Percentiles rank a stretch among this genome's conserved stretches.
phyloP scores from a whole-genome alignment of 2,797 vertebrate genomes.

The Cyclura pinguis region DNA sequence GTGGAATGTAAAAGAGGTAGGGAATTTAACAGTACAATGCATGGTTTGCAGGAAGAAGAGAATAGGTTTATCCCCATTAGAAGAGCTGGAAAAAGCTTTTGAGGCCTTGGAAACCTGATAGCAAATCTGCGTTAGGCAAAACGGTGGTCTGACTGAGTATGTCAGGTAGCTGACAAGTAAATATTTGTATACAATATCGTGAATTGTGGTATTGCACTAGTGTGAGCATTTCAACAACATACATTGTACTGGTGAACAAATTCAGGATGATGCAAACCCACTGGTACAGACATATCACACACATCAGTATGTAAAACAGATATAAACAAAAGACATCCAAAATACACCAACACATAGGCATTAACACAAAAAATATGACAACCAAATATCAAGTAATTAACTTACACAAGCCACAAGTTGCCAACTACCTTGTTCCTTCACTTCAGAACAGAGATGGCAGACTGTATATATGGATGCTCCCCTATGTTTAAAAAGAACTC shows the following conservation, averaged over 20 bases:
- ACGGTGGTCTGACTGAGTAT: neutral
- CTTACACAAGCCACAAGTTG: neutral
- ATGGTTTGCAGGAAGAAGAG: neutral
- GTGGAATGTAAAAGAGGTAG: conserved; percentile 14
- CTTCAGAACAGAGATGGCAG: neutral
- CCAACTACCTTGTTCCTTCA: neutral
- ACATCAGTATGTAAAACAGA: neutral
- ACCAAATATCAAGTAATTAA: neutral
- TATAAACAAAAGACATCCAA: neutral
- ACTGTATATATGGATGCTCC: neutral
- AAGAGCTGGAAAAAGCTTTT: neutral
- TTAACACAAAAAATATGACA: neutral
- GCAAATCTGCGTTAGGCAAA: neutral
- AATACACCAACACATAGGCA: neutral
- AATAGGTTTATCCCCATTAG: neutral
- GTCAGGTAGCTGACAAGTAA: too few relatives aligned
- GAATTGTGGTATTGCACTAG: neutral
- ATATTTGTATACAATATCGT: neutral
- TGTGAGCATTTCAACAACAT: neutral
- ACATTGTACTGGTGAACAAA: too few relatives aligned
- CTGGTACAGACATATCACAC: neutral
- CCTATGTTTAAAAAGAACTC: neutral
- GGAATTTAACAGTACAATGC: neutral
- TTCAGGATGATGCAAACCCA: neutral
- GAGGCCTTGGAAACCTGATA: neutral